These are phyloP conservation scores for Enteromius treurensis DNA, from an alignment of 2,797 vertebrate species.

Conservation along the genomic window DNA sequence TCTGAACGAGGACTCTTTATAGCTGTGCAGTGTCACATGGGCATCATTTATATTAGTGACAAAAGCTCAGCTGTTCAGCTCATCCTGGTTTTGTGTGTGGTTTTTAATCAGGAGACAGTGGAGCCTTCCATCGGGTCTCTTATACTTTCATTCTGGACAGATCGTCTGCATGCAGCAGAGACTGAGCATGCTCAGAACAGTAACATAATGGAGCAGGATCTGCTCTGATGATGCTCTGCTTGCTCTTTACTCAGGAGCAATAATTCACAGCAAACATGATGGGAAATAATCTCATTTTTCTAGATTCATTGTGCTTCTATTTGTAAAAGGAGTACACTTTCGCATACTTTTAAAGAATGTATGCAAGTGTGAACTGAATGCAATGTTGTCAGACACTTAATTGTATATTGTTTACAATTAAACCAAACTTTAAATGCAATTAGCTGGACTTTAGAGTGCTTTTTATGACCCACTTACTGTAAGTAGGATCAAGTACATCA, in stretches of 20 bases:
- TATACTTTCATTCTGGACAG: conserved; percentile 68
- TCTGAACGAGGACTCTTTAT: neutral
- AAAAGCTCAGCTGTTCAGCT: conserved; percentile 65
- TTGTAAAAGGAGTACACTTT: neutral
- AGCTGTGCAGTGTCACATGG: conserved; percentile 17
- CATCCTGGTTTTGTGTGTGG: neutral
- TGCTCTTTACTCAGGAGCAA: neutral
- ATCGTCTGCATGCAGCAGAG: conserved; percentile 73
- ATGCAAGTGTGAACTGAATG: neutral
- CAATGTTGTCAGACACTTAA: neutral
- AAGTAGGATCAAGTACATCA: neutral
- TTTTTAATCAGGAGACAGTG: conserved; percentile 66
- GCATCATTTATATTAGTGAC: conserved; percentile 74
- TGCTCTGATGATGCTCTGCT: conserved; percentile 53
- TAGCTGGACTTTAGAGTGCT: conserved; percentile 10
- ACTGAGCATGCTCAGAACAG: conserved; percentile 74
- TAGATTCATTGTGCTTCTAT: neutral
- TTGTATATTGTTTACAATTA: neutral
- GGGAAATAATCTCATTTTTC: neutral
- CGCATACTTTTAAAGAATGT: neutral
- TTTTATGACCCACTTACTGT: neutral
- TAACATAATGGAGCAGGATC: conserved; percentile 65
- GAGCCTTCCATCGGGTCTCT: neutral
- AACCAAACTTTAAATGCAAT: neutral
- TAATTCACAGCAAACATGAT: neutral